Evolutionary conservation across 2,113 vertebrate species (phyloP).

Genomic region (Pica pica): DNA sequence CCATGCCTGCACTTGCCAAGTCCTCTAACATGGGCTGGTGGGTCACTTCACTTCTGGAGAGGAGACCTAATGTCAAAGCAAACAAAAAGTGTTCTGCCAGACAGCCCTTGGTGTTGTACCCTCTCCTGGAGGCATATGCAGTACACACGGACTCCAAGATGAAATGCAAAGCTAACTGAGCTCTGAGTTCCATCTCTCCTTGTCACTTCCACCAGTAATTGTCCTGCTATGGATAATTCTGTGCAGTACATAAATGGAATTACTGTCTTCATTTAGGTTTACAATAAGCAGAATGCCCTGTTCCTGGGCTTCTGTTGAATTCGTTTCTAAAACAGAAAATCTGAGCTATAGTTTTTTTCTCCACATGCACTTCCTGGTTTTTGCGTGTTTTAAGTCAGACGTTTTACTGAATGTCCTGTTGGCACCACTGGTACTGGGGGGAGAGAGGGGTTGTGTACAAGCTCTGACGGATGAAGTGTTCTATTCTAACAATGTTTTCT

Average conservation of each 20-base stretch:
- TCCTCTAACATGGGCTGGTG: background rate
- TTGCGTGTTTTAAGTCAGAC: slow-evolving; percentile 1
- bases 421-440: background rate
- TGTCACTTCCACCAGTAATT: background rate
- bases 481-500: background rate
- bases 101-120: background rate
- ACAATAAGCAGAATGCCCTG: background rate
- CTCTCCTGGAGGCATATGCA: background rate
- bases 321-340: background rate
- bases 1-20: background rate
- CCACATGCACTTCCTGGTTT: slow-evolving; percentile 2
- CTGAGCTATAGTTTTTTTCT: background rate
- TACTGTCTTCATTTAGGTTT: background rate
- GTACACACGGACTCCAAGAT: background rate
- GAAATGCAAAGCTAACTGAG: background rate
- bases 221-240: background rate
- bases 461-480: background rate
- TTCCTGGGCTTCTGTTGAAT: background rate
- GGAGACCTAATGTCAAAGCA: background rate
- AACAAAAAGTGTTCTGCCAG: background rate
- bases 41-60: slow-evolving; percentile 31
- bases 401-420: background rate
- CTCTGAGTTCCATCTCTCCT: background rate
- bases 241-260: background rate
- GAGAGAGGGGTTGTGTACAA: background rate